phyloP scores from a whole-genome alignment of 2,113 vertebrate species.

The Poeciliopsis turrubarensis region DNA sequence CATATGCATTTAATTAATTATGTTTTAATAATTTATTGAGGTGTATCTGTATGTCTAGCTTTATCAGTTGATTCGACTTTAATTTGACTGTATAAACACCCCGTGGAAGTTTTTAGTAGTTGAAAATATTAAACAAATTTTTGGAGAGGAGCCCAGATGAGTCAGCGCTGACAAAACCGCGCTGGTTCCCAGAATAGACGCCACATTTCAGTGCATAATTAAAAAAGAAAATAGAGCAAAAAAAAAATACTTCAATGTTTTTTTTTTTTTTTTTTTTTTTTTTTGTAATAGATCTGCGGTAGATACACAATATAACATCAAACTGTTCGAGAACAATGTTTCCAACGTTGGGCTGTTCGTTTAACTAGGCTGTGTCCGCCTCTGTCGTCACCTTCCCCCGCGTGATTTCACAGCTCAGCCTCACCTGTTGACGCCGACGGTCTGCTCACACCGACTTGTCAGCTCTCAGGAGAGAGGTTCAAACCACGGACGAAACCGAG shows the following conservation, averaged over 20 bases:
- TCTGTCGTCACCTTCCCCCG: slow-evolving; percentile 21
- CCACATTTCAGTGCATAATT: neutral
- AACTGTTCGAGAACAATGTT: neutral
- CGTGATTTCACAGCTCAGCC: slow-evolving; percentile 26
- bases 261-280: too few species aligned
- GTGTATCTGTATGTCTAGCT: too few species aligned
- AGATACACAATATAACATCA: neutral
- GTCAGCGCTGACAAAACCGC: slow-evolving; percentile 36
- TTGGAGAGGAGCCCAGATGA: slow-evolving; percentile 38
- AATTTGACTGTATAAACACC: slow-evolving; percentile 5
- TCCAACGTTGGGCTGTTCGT: neutral
- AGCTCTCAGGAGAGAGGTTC: slow-evolving; percentile 4
- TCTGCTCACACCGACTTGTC: slow-evolving; percentile 16
- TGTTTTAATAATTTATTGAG: too few species aligned
- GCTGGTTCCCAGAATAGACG: slow-evolving; percentile 63
- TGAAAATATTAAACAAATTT: slow-evolving; percentile 8
- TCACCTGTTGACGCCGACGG: slow-evolving; percentile 70
- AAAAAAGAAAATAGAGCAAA: neutral
- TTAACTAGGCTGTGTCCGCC: slow-evolving; percentile 12
- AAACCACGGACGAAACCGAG: slow-evolving; percentile 17
- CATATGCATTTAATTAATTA: too few species aligned
- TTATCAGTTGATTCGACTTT: too few species aligned
- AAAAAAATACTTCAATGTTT: neutral
- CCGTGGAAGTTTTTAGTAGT: slow-evolving; percentile 6
- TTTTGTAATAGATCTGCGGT: neutral